Percentiles rank a stretch among this genome's conserved stretches.
Conservation (phyloP, 2,113 vertebrate genomes). For the Platysteira castanea region DNA sequence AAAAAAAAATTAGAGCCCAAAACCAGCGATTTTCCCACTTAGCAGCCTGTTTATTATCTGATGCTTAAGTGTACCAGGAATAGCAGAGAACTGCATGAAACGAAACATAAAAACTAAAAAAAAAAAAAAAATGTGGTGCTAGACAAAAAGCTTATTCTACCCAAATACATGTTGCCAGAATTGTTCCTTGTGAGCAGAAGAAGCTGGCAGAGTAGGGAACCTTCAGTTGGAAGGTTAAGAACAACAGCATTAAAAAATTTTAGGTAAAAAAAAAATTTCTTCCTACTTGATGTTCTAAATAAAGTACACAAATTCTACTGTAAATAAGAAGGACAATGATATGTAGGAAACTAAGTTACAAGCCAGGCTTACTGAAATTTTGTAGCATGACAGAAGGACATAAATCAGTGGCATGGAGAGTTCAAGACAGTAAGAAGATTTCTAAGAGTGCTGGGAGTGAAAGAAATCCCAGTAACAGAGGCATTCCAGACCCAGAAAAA, state of each 20-base stretch:
- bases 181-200: neutral
- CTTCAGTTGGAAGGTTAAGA: neutral
- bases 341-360: neutral
- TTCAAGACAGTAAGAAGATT: neutral
- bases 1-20: neutral
- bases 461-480: neutral
- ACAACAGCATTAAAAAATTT: neutral
- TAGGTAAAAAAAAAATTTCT: neutral
- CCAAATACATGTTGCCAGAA: neutral
- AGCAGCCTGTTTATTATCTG: constrained; percentile 36
- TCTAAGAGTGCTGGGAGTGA: neutral
- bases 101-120: neutral
- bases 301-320: neutral
- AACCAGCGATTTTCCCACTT: neutral
- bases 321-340: neutral
- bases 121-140: neutral
- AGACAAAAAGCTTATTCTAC: neutral
- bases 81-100: neutral
- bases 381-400: neutral
- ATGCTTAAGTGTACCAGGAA: neutral
- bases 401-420: neutral
- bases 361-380: neutral
- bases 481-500: neutral
- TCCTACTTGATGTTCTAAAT: neutral
- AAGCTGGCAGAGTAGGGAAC: neutral